These are phyloP conservation scores for Ornithorhynchus anatinus DNA, from an alignment of 2,113 vertebrate species.

Conservation along the genomic window DNA sequence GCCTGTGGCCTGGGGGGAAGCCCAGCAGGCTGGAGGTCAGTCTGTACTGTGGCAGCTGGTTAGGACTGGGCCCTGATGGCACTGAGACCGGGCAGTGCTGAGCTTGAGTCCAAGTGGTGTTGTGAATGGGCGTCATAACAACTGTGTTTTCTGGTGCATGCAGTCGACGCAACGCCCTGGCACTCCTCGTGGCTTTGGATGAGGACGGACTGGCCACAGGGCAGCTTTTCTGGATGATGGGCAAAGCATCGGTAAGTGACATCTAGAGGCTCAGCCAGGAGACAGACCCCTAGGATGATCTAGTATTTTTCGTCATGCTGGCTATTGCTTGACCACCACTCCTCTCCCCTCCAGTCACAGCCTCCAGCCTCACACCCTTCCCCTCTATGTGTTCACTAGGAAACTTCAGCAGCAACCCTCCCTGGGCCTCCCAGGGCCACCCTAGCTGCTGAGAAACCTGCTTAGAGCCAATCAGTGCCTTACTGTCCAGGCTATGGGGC, in stretches of 20 bases:
- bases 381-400: not conserved
- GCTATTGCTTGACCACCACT: not conserved
- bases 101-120: too few relatives aligned
- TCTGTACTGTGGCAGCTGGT: not conserved
- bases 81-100: not conserved
- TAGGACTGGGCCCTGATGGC: not conserved
- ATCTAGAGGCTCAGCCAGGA: rapidly evolving
- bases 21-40: too few relatives aligned
- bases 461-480: too few relatives aligned
- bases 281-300: not conserved
- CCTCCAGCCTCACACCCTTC: not conserved
- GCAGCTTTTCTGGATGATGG: constrained; percentile 81
- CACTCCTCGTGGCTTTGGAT: constrained; percentile 75
- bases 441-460: too few relatives aligned
- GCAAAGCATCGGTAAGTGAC: constrained; percentile 71
- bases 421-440: not conserved
- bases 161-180: constrained; percentile 77
- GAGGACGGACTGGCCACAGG: constrained; percentile 65
- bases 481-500: too few relatives aligned
- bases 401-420: not conserved
- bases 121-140: too few relatives aligned
- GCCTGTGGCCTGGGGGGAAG: too few relatives aligned
- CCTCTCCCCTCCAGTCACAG: not conserved
- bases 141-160: constrained; percentile 3
- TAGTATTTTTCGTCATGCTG: not conserved